phyloP scores from a whole-genome alignment of 2,113 vertebrate species.

The pig (Sus scrofa) region DNA sequence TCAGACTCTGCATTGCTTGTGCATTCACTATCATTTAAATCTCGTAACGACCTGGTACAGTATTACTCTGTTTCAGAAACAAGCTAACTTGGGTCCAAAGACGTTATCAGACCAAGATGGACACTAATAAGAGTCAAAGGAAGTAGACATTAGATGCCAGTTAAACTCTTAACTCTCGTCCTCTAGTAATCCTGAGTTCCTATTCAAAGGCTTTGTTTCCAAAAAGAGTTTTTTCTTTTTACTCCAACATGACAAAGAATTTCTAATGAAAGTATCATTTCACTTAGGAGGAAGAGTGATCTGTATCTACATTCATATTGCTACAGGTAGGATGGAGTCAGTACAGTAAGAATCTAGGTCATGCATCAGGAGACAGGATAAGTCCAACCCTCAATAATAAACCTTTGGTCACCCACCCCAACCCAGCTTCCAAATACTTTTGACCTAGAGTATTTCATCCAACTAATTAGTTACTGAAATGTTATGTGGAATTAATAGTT shows the following conservation, averaged over 20 bases:
- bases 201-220: neutral
- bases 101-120: neutral
- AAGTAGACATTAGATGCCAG: neutral
- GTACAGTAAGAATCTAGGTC: neutral
- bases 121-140: neutral
- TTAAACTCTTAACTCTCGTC: neutral
- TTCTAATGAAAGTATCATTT: neutral
- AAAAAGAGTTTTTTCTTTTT: neutral
- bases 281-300: neutral
- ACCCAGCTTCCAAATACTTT: neutral
- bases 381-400: neutral
- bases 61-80: conserved; percentile 6
- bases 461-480: conserved; percentile 19
- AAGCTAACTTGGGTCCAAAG: conserved; percentile 8
- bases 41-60: neutral
- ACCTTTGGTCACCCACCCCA: neutral
- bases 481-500: neutral
- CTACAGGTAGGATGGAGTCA: neutral
- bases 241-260: neutral
- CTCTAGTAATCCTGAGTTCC: neutral
- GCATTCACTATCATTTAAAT: neutral
- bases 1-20: neutral
- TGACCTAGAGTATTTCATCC: neutral
- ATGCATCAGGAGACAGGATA: neutral
- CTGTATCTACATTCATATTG: neutral